Evolutionary conservation across 1,140 invertebrate species (phyloP).

Genomic region (Saccostrea cuccullata): DNA sequence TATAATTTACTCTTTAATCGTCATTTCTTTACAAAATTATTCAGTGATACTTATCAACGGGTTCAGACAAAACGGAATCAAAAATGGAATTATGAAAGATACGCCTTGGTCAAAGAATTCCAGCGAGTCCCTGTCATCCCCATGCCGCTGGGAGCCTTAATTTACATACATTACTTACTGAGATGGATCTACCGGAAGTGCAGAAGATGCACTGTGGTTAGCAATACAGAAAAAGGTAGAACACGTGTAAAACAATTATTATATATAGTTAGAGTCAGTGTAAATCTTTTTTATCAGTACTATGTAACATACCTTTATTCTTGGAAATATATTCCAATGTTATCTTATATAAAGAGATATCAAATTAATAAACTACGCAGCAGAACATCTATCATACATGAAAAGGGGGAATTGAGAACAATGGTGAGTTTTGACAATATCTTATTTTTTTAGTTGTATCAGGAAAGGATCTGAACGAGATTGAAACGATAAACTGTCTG

Average conservation of each 20-base stretch:
- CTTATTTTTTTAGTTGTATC: neutral
- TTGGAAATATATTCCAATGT: no score
- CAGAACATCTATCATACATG: no score
- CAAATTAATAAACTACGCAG: no score
- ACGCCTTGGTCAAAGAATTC: constrained; percentile 27
- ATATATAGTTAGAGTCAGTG: no score
- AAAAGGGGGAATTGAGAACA: neutral
- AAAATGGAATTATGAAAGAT: constrained; percentile 32
- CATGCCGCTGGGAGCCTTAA: neutral
- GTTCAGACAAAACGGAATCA: neutral
- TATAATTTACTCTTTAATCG: no score
- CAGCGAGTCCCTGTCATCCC: constrained; percentile 6
- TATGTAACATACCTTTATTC: no score
- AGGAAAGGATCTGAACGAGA: neutral
- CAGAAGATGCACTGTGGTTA: neutral
- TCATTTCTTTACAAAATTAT: neutral
- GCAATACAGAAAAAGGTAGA: neutral
- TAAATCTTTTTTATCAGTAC: no score
- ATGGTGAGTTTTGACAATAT: neutral
- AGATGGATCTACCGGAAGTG: neutral
- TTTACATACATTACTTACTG: constrained; percentile 3
- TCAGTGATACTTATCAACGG: constrained; percentile 37
- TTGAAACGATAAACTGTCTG: neutral
- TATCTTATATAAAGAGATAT: no score
- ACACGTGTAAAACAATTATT: neutral